These are phyloP conservation scores for Mus spicilegus DNA, from an alignment of 2,113 vertebrate species.

Conservation along the genomic window DNA sequence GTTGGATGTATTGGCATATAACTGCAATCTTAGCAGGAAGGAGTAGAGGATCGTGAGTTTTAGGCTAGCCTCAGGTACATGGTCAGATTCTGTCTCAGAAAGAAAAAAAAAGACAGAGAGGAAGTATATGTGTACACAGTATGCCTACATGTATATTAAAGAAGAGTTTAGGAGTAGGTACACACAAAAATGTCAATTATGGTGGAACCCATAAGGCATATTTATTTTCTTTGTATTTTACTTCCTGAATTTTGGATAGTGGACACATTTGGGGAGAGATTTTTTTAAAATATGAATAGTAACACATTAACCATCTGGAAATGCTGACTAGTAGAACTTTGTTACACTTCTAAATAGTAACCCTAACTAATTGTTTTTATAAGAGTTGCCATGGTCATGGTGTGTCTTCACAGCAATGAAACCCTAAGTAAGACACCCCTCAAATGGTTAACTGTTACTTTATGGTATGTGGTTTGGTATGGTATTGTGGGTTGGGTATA, in stretches of 20 bases:
- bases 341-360: not conserved
- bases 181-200: not conserved
- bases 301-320: not conserved
- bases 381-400: not conserved
- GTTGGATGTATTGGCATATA: not conserved
- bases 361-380: too few species aligned
- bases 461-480: not conserved
- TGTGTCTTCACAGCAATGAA: not conserved
- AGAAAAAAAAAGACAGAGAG: not conserved
- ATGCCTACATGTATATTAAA: not conserved
- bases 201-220: not conserved
- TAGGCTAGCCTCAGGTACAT: not conserved
- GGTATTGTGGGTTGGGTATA: not conserved
- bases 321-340: not conserved
- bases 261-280: not conserved
- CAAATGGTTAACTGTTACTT: not conserved
- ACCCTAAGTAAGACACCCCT: not conserved
- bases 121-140: not conserved
- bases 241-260: not conserved
- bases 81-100: not conserved
- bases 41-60: not conserved
- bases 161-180: not conserved
- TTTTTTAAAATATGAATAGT: not conserved
- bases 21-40: not conserved
- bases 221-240: not conserved